Evolutionary conservation across 2,113 vertebrate genomes (phyloP), one percentile per base, ranked within the genome.

Genomic region (Erpornis zantholeuca): DNA sequence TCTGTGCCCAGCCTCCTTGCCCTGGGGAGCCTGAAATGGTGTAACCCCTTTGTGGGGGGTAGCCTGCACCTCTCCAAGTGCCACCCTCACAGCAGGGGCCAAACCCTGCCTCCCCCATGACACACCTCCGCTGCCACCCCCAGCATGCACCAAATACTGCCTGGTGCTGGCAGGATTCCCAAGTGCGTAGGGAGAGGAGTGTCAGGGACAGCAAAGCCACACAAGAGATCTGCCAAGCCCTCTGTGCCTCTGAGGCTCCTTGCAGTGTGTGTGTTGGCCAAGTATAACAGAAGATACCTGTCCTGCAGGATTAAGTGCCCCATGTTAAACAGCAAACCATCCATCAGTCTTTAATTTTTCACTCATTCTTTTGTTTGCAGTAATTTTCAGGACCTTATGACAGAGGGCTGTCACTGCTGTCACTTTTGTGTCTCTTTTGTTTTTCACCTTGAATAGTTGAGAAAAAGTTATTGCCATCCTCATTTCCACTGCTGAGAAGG

Each of bases 131-230:
- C 45, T 77, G 50, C 33, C 59, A 38, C 10, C 3, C 4, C 27
- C 1, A 3, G 18, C 5, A 3, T 3, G 6, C 16, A 60, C 4
- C 9, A 2, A 71, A 40, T 10, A 27, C 38, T 36, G 15, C 13
- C 65, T 75, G 61, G 33, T 1, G 3, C 40, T 64, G 56, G 13
- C 33, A 0, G 49, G 27, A 40, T 38, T 86, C 36, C 23, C 69
- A 70, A 24, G 28, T 0, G 0, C 0, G 0, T 5, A 56, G 35
- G 8, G 33, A 82, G 31, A 72, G n/a, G 49, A 60, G 11, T 6
- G 10, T 20, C 45, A 59, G 25, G n/a, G 44, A 44, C 47, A 64
- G 53, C 33, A 69, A 24, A 47, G 60, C 22, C 70, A 36, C 0
- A 0, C 25, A 60, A 54, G 72, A 22, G 10, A 44, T 45, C n/a